Evolutionary conservation across 2,888 invertebrate species (phyloP), one percentile per base, ranked within the genome.

Genomic region (Anoplius nigerrimus): DNA sequence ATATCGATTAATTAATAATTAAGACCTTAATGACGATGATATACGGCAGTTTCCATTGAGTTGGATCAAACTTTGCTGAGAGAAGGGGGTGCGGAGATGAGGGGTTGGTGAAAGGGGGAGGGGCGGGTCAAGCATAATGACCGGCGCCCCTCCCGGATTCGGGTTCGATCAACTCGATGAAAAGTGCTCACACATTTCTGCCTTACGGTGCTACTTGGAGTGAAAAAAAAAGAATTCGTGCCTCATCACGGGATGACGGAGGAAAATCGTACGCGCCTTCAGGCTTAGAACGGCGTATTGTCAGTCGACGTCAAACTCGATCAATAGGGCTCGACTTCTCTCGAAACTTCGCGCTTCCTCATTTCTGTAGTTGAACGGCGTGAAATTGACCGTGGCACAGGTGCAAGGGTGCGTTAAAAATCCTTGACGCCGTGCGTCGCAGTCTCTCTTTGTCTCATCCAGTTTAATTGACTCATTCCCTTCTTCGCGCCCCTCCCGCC

Each of bases 1-100:
- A 56, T 34, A 34, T 71, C 72, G 24, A 51, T 57, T 66, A 67
- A 63, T 67, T 66, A 34, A 43, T 69, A 60, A 64, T 68, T 56
- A 63, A 58, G 48, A 66, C 21, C 71, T 68, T 71, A 67, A 46
- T 61, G 64, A 51, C 71, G 62, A 61, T 46, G 46, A 21, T 24
- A 54, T 13, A 42, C 57, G 71, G 82, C 88, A 88, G 84, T 88
- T 87, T 88, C 86, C 88, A 88, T 87, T 83, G 87, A 88, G 82
- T 88, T 87, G 78, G 57, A 75, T 83, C 82, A 67, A 84, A 84
- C 78, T 34, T 56, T 43, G 43, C 2, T 18, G 18, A 20, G 45
- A 20, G 45, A 6, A 34, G 11, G 34, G 34, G 34, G 34, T 11
- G 34, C 11, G 34, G 34, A 34, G 11, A 34, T 34, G 34, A 34